Conservation (phyloP, 53 echinoderm and acorn worm species). For the Antedon mediterranea region DNA sequence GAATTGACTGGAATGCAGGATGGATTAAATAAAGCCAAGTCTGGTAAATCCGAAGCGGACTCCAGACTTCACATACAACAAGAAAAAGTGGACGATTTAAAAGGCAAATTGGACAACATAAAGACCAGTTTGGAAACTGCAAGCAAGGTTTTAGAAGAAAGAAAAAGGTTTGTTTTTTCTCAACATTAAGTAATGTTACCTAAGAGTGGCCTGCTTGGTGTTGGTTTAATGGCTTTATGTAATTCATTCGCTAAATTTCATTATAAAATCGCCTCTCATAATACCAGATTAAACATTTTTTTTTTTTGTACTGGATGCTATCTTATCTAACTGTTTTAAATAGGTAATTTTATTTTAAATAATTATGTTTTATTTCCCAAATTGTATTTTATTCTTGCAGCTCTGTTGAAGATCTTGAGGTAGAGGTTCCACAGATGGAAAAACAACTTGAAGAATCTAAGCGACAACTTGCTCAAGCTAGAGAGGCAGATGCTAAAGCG, state of each 20-base stretch:
- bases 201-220: too few species aligned
- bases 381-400: too few species aligned
- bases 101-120: conserved; percentile 59
- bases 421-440: conserved; percentile 53
- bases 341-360: too few species aligned
- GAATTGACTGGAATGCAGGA: conserved; percentile 85
- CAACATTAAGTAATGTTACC: too few species aligned
- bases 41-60: conserved; percentile 61
- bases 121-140: conserved; percentile 38
- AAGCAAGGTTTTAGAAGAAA: conserved; percentile 42
- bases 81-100: conserved; percentile 56
- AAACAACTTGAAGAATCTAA: conserved; percentile 37
- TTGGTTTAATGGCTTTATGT: too few species aligned
- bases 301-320: too few species aligned
- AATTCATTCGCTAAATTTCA: too few species aligned
- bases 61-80: conserved; percentile 57
- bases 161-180: conserved; percentile 38
- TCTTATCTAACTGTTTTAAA: too few species aligned
- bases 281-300: too few species aligned
- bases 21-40: conserved; percentile 78
- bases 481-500: conserved; percentile 37
- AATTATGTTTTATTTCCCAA: too few species aligned
- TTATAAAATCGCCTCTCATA: too few species aligned
- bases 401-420: conserved; percentile 53
- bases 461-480: conserved; percentile 27